A percentile compares a stretch with the other conserved stretches of the same genome.
phyloP scores from a whole-genome alignment of 1,140 invertebrate species.

The Cydia splendana region DNA sequence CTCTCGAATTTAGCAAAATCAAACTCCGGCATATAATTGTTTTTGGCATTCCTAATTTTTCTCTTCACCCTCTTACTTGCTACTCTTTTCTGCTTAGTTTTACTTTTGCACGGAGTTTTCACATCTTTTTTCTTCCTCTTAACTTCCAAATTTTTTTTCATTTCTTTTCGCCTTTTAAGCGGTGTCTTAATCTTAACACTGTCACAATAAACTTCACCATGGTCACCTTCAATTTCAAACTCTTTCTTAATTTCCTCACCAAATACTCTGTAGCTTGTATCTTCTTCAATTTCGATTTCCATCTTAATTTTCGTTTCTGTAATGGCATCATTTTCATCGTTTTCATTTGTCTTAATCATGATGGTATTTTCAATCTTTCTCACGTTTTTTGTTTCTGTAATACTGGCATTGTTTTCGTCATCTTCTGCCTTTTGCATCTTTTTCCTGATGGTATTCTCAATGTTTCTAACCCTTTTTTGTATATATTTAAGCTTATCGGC shows the following conservation, averaged over 20 bases:
- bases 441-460: neutral
- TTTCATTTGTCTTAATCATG: too few relatives aligned
- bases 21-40: constrained; percentile 14
- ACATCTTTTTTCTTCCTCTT: neutral
- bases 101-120: neutral
- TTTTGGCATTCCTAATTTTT: neutral
- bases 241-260: neutral
- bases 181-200: neutral
- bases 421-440: neutral
- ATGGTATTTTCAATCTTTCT: too few relatives aligned
- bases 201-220: neutral
- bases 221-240: neutral
- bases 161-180: neutral
- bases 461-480: neutral
- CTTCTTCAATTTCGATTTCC: neutral
- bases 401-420: neutral
- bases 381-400: neutral
- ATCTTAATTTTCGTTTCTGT: neutral
- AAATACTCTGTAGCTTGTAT: neutral
- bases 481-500: neutral
- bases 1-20: constrained; percentile 15
- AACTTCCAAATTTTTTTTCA: neutral
- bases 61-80: neutral
- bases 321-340: too few relatives aligned
- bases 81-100: neutral